phyloP scores from a whole-genome alignment of 2,888 invertebrate species.

The Euproctis similis region DNA sequence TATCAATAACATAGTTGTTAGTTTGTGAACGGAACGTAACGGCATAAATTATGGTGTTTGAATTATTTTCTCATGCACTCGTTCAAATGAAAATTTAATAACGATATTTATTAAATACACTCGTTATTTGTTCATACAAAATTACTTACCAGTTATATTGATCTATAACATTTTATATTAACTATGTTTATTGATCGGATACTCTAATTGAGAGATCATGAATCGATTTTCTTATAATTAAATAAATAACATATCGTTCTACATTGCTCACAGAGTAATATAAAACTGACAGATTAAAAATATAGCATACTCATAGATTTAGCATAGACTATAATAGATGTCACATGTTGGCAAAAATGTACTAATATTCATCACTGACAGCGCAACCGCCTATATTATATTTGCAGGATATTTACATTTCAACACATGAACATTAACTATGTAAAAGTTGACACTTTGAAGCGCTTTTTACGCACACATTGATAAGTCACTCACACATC shows the following conservation, averaged over 20 bases:
- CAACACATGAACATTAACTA: too few species aligned
- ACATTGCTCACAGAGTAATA: conserved; percentile 3
- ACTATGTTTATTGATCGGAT: conserved; percentile 24
- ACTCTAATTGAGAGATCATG: conserved; percentile 17
- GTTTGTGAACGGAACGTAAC: conserved; percentile 40
- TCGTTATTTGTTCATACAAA: conserved; percentile 35
- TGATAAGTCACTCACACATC: too few species aligned
- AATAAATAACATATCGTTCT: conserved; percentile 4
- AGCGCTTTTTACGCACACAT: too few species aligned
- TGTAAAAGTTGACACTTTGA: too few species aligned
- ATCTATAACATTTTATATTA: conserved; percentile 11
- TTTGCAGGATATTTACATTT: too few species aligned
- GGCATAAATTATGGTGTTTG: conserved; percentile 43
- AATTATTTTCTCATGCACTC: conserved; percentile 50
- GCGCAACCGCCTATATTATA: too few species aligned
- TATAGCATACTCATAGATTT: too few species aligned
- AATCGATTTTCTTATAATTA: conserved; percentile 13
- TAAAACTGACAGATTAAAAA: conserved; percentile 2
- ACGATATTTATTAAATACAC: conserved; percentile 22
- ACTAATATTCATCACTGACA: too few species aligned
- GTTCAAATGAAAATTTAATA: conserved; percentile 24
- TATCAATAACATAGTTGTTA: conserved; percentile 58
- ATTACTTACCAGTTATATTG: conserved; percentile 32
- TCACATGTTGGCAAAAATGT: too few species aligned
- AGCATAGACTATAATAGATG: too few species aligned